These are phyloP conservation scores for Dasypus novemcinctus DNA, from an alignment of 2,113 vertebrate genomes.

Conservation along the genomic window DNA sequence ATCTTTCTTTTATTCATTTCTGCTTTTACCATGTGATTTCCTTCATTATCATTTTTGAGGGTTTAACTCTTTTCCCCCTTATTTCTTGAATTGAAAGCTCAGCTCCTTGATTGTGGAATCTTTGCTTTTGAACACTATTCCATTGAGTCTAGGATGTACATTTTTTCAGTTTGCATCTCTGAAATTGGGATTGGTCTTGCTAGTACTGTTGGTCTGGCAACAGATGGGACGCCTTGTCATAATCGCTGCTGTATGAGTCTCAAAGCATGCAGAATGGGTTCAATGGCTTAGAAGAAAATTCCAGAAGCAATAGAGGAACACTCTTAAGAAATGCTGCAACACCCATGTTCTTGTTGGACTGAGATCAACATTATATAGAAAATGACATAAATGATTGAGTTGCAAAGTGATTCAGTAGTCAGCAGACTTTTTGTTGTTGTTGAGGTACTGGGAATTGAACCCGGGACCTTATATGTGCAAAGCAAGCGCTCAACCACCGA, in stretches of 20 bases:
- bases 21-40: conserved; percentile 28
- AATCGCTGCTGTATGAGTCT: background rate
- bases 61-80: background rate
- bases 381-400: background rate
- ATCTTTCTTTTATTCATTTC: conserved; percentile 30
- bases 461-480: too few relatives aligned
- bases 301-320: background rate
- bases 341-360: background rate
- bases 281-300: background rate
- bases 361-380: background rate
- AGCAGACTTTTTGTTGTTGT: background rate
- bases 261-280: background rate
- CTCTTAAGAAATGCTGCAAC: background rate
- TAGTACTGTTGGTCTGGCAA: background rate
- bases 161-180: background rate
- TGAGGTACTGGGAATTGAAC: too few relatives aligned
- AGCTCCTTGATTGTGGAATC: background rate
- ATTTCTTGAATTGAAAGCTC: background rate
- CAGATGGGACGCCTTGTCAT: background rate
- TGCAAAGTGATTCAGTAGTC: background rate
- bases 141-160: background rate
- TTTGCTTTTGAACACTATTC: background rate
- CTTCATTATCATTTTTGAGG: background rate
- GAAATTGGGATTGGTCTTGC: background rate
- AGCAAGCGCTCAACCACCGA: too few relatives aligned